phyloP scores from a whole-genome alignment of 2,797 vertebrate species.

The Distichodus sexfasciatus region DNA sequence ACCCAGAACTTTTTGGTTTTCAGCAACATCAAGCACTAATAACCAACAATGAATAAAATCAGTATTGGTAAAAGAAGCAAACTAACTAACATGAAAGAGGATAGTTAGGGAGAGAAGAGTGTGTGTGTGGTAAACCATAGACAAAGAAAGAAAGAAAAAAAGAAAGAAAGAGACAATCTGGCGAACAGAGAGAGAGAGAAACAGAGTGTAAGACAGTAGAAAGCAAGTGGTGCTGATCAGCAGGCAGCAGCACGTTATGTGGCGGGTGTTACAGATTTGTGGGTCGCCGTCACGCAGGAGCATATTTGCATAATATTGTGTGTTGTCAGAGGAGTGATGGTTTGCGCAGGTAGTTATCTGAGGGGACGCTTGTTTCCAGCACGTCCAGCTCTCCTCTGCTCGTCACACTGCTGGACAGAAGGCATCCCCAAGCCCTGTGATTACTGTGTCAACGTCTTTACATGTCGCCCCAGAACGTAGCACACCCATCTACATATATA shows the following conservation, averaged over 20 bases:
- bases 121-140: no score
- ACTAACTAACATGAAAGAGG: not conserved
- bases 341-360: conserved; percentile 66
- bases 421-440: conserved; percentile 72
- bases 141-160: not conserved
- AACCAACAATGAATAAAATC: not conserved
- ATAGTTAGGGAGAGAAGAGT: conserved; percentile 42
- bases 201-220: conserved; percentile 25
- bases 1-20: no score
- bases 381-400: conserved; percentile 51
- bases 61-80: not conserved
- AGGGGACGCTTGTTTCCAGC: conserved; percentile 46
- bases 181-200: conserved; percentile 22
- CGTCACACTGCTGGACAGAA: conserved; percentile 70
- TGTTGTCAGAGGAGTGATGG: conserved; percentile 72
- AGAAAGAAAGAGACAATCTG: conserved; percentile 4
- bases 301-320: conserved; percentile 77
- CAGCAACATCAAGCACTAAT: not conserved
- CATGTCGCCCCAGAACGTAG: conserved; percentile 62
- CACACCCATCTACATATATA: conserved; percentile 68
- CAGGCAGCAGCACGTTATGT: conserved; percentile 5
- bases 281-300: conserved; percentile 56
- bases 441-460: conserved; percentile 79
- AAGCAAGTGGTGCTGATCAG: conserved; percentile 30
- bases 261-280: conserved; percentile 41